A percentile compares a stretch with the other conserved stretches of the same genome.
phyloP scores from a whole-genome alignment of 2,797 vertebrate genomes.

The Hybognathus amarus region DNA sequence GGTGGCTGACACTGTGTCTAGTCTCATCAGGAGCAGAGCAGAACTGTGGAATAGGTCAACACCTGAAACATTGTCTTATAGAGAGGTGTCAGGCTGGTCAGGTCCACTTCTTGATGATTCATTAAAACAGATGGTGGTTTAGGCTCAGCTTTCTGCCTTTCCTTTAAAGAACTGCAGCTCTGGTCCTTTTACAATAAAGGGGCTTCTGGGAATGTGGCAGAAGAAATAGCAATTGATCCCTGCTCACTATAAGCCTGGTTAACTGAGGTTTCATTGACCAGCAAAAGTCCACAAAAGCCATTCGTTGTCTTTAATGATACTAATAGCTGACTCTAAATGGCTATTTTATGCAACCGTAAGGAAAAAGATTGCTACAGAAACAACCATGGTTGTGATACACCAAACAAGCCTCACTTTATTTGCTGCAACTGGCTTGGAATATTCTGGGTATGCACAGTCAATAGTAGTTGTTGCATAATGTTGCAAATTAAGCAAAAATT shows the following conservation, averaged over 20 bases:
- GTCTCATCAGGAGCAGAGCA: slow-evolving; percentile 21
- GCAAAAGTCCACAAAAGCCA: slow-evolving; percentile 20
- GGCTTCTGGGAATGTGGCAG: slow-evolving; percentile 13
- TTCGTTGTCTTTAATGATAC: slow-evolving; percentile 19
- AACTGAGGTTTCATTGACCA: slow-evolving; percentile 32
- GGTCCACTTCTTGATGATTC: slow-evolving; percentile 4
- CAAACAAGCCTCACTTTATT: not conserved
- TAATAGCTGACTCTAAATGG: slow-evolving; percentile 21
- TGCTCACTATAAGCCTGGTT: not conserved
- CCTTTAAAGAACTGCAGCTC: not conserved
- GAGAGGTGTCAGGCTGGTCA: slow-evolving; percentile 27
- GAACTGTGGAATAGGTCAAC: slow-evolving; percentile 32
- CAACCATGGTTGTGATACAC: too few relatives aligned
- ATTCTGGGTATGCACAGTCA: not conserved
- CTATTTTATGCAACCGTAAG: not conserved
- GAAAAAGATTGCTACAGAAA: not conserved
- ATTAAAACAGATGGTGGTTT: slow-evolving; percentile 31
- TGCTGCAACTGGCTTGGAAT: not conserved
- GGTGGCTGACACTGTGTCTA: slow-evolving; percentile 17
- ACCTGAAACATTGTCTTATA: slow-evolving; percentile 36
- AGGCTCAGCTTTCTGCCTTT: not conserved
- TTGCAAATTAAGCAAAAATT: not conserved
- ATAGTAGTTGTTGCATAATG: not conserved
- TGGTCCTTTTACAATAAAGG: not conserved
- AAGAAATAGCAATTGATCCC: slow-evolving; percentile 31